These are phyloP conservation scores for Dendronephthya gigantea DNA, from an alignment of 64 coral and sea anemone genomes.

Conservation along the genomic window DNA sequence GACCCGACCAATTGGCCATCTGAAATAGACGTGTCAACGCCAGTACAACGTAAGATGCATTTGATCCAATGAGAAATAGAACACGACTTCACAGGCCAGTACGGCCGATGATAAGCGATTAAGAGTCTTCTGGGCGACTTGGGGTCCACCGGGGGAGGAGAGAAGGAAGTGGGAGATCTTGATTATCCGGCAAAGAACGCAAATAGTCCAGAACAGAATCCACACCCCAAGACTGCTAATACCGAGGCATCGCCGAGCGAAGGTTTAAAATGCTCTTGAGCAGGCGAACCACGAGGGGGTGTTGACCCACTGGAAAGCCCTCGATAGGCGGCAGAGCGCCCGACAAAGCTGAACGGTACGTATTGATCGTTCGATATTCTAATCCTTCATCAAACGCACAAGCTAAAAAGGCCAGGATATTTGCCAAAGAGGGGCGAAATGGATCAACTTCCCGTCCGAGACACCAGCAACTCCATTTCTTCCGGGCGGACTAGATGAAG, in stretches of 20 bases:
- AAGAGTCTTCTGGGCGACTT: background rate
- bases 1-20: background rate
- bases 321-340: slow-evolving; percentile 7
- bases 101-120: background rate
- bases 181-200: background rate
- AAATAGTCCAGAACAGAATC: background rate
- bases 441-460: slow-evolving; percentile 38
- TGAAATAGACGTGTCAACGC: background rate
- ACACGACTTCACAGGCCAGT: background rate
- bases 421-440: slow-evolving; percentile 36
- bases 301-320: slow-evolving; percentile 14
- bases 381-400: slow-evolving; percentile 20
- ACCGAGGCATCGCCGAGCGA: slow-evolving; percentile 29
- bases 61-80: background rate
- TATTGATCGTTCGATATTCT: slow-evolving; percentile 48
- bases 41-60: background rate
- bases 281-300: slow-evolving; percentile 27
- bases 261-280: slow-evolving; percentile 28
- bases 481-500: slow-evolving; percentile 22
- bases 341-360: slow-evolving; percentile 50
- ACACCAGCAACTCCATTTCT: slow-evolving; percentile 48
- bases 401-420: slow-evolving; percentile 30
- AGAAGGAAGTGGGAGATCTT: background rate
- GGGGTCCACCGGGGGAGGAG: background rate
- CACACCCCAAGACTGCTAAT: slow-evolving; percentile 30